These are phyloP conservation scores for Drosophila gaucha DNA, from an alignment of 2,888 invertebrate genomes.

Conservation along the genomic window DNA sequence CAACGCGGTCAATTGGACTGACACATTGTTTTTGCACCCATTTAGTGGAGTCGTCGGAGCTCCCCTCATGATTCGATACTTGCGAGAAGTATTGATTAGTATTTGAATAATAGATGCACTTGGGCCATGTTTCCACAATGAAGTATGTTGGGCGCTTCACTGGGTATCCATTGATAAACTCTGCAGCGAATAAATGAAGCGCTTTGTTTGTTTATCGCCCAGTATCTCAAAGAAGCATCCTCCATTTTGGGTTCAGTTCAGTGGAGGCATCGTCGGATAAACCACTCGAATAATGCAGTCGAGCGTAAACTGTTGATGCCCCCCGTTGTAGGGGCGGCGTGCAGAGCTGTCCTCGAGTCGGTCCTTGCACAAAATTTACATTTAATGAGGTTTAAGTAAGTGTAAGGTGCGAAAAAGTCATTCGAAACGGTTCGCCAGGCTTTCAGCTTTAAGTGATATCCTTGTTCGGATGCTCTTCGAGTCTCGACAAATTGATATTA, in stretches of 20 bases:
- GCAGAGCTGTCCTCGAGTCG: slow-evolving; percentile 27
- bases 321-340: slow-evolving; percentile 2
- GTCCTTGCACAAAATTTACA: slow-evolving; percentile 67
- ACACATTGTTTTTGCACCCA: slow-evolving; percentile 62
- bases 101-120: slow-evolving; percentile 66
- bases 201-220: slow-evolving; percentile 61
- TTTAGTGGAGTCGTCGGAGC: slow-evolving; percentile 18
- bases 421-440: slow-evolving; percentile 31
- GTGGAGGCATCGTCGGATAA: slow-evolving; percentile 36
- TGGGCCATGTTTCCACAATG: slow-evolving; percentile 24
- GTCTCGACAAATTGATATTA: slow-evolving; percentile 38
- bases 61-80: slow-evolving; percentile 17
- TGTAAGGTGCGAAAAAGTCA: slow-evolving; percentile 60
- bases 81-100: slow-evolving; percentile 70
- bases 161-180: slow-evolving; percentile 26
- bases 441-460: slow-evolving; percentile 35
- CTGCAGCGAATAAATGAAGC: slow-evolving; percentile 34
- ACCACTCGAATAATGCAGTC: slow-evolving; percentile 68
- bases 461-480: slow-evolving; percentile 10
- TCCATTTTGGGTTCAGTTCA: slow-evolving; percentile 18
- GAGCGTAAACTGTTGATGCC: slow-evolving; percentile 67
- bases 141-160: no score
- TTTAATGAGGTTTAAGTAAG: slow-evolving; percentile 72
- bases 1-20: slow-evolving; percentile 45
- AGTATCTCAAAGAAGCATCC: slow-evolving; percentile 51